These are phyloP conservation scores for Lagodon rhomboides DNA, from an alignment of 2,797 vertebrate species.

Conservation along the genomic window DNA sequence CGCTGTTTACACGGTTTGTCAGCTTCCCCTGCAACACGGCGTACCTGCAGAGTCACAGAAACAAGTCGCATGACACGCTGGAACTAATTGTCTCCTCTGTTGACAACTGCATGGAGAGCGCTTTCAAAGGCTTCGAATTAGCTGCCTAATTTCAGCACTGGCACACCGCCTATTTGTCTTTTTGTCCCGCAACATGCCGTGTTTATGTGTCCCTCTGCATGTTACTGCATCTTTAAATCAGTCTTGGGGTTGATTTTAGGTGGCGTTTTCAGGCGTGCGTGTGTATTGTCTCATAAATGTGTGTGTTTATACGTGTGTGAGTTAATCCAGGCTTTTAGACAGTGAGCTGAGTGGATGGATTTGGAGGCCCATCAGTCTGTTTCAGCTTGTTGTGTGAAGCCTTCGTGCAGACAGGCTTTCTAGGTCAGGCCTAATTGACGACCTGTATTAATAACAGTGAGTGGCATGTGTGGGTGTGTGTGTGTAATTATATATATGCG, in stretches of 20 bases:
- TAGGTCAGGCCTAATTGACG: constrained; percentile 82
- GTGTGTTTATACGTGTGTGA: constrained; percentile 54
- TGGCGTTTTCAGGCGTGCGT: constrained; percentile 26
- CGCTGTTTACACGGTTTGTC: constrained; percentile 34
- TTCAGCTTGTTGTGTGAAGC: constrained; percentile 65
- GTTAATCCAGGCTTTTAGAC: constrained; percentile 73
- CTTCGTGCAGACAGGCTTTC: constrained; percentile 79
- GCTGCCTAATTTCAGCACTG: constrained; percentile 31
- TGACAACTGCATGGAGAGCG: constrained; percentile 42
- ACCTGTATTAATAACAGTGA: constrained; percentile 74
- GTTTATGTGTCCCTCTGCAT: neutral
- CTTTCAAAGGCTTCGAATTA: constrained; percentile 47
- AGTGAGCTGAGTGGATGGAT: constrained; percentile 57
- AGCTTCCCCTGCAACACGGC: constrained; percentile 11
- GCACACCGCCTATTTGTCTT: constrained; percentile 28
- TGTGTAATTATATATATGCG: constrained; percentile 23
- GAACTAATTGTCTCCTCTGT: constrained; percentile 58
- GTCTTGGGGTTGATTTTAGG: constrained; percentile 12
- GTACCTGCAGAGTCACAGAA: constrained; percentile 32
- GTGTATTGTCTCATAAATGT: constrained; percentile 30
- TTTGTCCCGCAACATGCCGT: constrained; percentile 15
- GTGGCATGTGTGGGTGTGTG: constrained; percentile 43
- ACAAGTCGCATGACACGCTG: constrained; percentile 53
- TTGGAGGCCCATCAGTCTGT: constrained; percentile 51
- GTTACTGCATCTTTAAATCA: constrained; percentile 26